Evolutionary conservation across 2,888 invertebrate species (phyloP), one percentile per base, ranked within the genome.

Genomic region (Liodrosophila aerea): DNA sequence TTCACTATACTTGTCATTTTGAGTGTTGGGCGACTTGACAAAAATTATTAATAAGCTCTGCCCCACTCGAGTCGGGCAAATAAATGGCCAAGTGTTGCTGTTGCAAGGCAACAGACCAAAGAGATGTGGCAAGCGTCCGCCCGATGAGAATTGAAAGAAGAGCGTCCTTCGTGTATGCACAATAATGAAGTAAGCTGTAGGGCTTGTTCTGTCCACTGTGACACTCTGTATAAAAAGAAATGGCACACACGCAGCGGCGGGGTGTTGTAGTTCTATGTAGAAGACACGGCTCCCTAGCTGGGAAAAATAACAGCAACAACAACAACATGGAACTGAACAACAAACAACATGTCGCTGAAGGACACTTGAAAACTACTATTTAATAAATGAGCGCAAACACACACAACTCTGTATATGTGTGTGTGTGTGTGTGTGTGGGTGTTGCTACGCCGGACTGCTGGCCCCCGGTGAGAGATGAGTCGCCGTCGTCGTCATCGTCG

Each of bases 361-460:
- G 85, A 86, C 84, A 86, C 85, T 86, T 85, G 81, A 77, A 86
- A 81, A 84, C 84, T 81, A 78, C 87, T 87, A 85, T 86, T 86
- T 85, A 87, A 85, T 87, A 85, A 85, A 85, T 87, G 87, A 86
- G 87, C 76, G 83, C 73, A 66, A 63, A 69, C 72, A 65, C 77
- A 29, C 69, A 63, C 51, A 54, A 45, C 76, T 43, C 11, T 39
- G 52, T 51, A 57, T 36, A 31, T 39, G 18, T 30, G 40, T 59
- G 41, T 46, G 16, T 50, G 9, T 59, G 44, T 51, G 52, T 56
- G 44, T 51, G 52, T 45, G 63, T 45, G 67, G 46, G 40, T 59
- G 54, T 46, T 47, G 60, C 47, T 46, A 34, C 58, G 64, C 52
- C 34, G 70, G 66, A 58, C 64, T 64, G 36, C 41, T 7, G 22